Evolutionary conservation across 2,797 vertebrate species (phyloP), one percentile per base, ranked within the genome.

Genomic region (Falco concolor): DNA sequence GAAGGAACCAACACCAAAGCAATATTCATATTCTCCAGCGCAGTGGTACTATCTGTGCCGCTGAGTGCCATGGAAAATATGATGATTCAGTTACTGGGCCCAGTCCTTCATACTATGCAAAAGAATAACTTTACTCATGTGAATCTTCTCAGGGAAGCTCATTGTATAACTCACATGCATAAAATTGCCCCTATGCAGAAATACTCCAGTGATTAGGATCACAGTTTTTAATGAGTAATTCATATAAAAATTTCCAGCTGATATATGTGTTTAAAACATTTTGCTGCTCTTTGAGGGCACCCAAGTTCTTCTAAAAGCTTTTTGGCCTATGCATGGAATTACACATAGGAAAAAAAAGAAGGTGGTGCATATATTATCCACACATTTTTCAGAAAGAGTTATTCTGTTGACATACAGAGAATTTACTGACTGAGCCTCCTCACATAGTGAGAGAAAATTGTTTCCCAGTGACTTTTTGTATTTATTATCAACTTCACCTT

Each of bases 401-500:
- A 56, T 81, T 93, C 34, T 32, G 6, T 44, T 76, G n/a, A 83
- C 56, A 28, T 52, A 42, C 5, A 76, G 25, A 74, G 17, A 86
- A 79, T 86, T 60, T 56, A 76, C 25, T 42, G 47, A 72, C 13
- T 70, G 49, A 86, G 30, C 24, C 27, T 80, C n/a, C 40, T 92
- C 73, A 84, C 40, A 63, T 9, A 27, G 13, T 9, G 54, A 86
- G 30, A 95, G 44, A 84, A 74, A 92, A 68, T 19, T 82, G 24
- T 79, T 84, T 86, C 28, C 25, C 38, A 60, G 44, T 38, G 50
- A 34, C 16, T 76, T 91, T 92, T 88, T 74, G 3, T 70, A 45
- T 84, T 86, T 96, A 73, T 87, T 86, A 44, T 79, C 64, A 72
- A 11, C 28, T 92, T 80, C 84, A 88, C 61, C 57, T 77, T 87